These are phyloP conservation scores for Balaeniceps rex DNA, from an alignment of 2,113 vertebrate species.

Conservation along the genomic window DNA sequence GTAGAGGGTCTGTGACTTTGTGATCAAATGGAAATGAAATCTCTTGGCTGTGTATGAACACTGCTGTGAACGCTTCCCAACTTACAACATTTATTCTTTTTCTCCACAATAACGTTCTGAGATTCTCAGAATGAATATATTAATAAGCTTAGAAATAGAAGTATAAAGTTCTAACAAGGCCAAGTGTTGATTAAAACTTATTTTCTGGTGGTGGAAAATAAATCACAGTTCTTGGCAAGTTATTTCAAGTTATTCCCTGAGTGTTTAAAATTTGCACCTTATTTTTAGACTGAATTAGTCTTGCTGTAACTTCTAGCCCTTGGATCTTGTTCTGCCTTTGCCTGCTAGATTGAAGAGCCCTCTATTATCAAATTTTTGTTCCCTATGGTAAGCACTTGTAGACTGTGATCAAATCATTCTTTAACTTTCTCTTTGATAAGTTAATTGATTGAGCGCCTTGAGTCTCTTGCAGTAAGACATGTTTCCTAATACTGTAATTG, in stretches of 20 bases:
- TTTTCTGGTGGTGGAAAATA: neutral
- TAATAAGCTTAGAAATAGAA: neutral
- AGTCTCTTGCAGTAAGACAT: neutral
- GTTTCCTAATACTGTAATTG: neutral
- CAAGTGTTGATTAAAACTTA: neutral
- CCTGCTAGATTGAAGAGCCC: constrained; percentile 6
- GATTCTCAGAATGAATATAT: neutral
- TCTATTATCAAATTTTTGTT: neutral
- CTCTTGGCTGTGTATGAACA: neutral
- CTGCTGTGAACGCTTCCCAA: neutral
- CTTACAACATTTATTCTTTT: neutral
- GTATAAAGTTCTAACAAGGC: neutral
- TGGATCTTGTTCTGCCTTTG: neutral
- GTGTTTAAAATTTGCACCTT: neutral
- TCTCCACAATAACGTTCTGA: neutral
- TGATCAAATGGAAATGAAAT: neutral
- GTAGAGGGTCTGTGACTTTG: neutral
- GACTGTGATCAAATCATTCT: neutral
- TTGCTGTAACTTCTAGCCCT: neutral
- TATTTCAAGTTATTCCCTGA: neutral
- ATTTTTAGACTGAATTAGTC: neutral
- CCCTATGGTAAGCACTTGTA: neutral
- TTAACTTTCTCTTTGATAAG: constrained; percentile 28
- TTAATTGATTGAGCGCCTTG: constrained; percentile 4
- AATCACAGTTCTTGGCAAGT: neutral